Base-by-base conservation (phyloP, 2,797 vertebrate genomes). In the Xyrichtys novacula region DNA sequence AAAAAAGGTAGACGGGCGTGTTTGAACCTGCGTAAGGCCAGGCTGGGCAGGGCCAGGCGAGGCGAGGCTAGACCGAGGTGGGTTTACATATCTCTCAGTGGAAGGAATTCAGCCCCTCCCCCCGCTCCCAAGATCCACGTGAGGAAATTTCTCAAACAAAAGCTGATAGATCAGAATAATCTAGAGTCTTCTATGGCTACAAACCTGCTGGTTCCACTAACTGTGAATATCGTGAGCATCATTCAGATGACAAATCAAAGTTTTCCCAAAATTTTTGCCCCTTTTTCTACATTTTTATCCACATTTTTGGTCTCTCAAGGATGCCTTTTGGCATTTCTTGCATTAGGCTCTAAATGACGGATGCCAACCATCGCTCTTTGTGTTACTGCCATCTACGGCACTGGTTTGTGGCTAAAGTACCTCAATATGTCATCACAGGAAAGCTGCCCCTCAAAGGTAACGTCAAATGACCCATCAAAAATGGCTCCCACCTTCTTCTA, bases 11-110 rank as follows among this genome's bases (percentile, higher is more conserved):
- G 23, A 32, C 6, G 9, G 71, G 57, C 85, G 12, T 58, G 88
- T 88, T 49, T 9, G 0, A 63, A 79, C 88, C 63, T 83, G 88
- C 3, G 68, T 42, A n/a, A 14, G 32, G 71, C 20, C 1, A 23
- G 65, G 65, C 36, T 7, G 14, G 55, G 46, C 19, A 15, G 29
- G 44, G 57, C 5, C 1, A 11, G 50, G 55, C 44, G 0, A 3
- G 36, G 58, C 9, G 2, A 10, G 69, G 62, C 23, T 0, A 17
- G 68, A 60, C 19, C n/a, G 2, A 22, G 34, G 26, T 7, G 31
- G 56, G 57, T 28, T 60, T 15, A 31, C 48, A 23, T 10, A 17
- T 59, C 65, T 46, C 29, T 62, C 47, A 9, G 15, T 19, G 56
- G 56, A 56, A 65, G 60, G 66, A 85, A 76, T 80, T 77, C 22